phyloP scores from a whole-genome alignment of 2,797 vertebrate genomes.

The Borostomias antarcticus region DNA sequence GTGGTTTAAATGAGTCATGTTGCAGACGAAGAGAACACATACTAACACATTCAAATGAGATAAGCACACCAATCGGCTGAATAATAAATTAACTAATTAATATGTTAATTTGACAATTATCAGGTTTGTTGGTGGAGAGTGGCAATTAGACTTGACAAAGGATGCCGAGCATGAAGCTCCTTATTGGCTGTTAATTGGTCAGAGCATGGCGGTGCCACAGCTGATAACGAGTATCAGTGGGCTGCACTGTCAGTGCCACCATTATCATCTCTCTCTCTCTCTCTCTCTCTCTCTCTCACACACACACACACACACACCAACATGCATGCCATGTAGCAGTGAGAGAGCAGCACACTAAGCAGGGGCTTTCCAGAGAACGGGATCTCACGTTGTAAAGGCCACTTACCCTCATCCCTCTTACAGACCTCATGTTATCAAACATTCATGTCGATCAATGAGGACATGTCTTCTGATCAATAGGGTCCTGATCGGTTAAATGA shows the following conservation, averaged over 20 bases:
- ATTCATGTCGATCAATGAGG: background rate
- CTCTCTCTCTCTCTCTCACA: too few relatives aligned
- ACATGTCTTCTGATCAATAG: background rate
- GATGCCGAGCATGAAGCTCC: conserved; percentile 13
- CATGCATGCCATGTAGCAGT: background rate
- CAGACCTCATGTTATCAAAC: too few relatives aligned
- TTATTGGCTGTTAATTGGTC: conserved; percentile 13
- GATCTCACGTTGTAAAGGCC: too few relatives aligned
- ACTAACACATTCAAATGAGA: conserved; percentile 21
- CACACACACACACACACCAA: too few relatives aligned
- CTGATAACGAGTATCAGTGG: too few relatives aligned
- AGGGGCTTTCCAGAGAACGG: too few relatives aligned
- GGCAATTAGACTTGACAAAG: conserved; percentile 10
- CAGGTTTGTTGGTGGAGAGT: conserved; percentile 5
- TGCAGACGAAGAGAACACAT: background rate
- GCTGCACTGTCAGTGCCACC: background rate
- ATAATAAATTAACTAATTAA: conserved; percentile 17
- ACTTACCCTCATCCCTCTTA: too few relatives aligned
- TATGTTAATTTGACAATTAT: conserved; percentile 11
- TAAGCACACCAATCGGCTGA: background rate
- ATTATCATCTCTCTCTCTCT: too few relatives aligned
- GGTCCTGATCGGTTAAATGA: background rate
- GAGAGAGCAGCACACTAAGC: background rate
- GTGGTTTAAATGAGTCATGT: too few relatives aligned
- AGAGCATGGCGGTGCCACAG: background rate